Evolutionary conservation across 2,888 invertebrate genomes (phyloP), one percentile per base, ranked within the genome.

Genomic region (Erebia palarica): DNA sequence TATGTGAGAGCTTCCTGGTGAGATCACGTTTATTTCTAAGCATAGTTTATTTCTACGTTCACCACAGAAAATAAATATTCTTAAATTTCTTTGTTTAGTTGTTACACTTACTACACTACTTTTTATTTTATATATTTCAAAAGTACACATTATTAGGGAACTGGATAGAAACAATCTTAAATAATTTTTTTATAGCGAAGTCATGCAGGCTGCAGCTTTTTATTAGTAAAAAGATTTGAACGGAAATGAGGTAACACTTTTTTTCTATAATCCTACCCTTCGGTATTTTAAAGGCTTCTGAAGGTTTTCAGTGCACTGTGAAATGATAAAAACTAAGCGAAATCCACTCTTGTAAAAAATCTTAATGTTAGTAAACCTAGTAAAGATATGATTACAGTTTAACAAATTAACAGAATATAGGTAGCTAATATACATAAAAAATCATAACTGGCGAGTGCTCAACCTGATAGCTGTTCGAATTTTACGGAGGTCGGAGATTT

Each of bases 1-100:
- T 86, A 75, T 78, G 77, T 78, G 79, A 76, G 76, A 74, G 83
- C 82, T 89, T 90, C 86, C 89, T 86, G 84, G 82, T 87, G 87
- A 86, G 85, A 88, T 89, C 86, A 87, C 85, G 84, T 88, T 86
- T 89, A 86, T 87, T 87, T 84, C 82, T 78, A 82, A 80, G 81
- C 81, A 77, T 72, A 71, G 69, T 27, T 27, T 27, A 27, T 27
- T 27, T 27, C 75, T 77, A 75, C 76, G 80, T 80, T 82, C 77
- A 80, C 76, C 75, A 78, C 78, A 79, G 64, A 76, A 78, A 78
- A 61, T 11, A 47, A 42, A 44, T 59, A 59, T 77, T 78, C 78
- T 78, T 79, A 4, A 11, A 77, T 79, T 81, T 79, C 84, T 85
- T 87, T 88, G 86, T 89, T 83, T 86, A 81, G 82, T 77, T 79